Evolutionary conservation across 2,113 vertebrate genomes (phyloP).

Genomic region (Mormoops blainvillei): DNA sequence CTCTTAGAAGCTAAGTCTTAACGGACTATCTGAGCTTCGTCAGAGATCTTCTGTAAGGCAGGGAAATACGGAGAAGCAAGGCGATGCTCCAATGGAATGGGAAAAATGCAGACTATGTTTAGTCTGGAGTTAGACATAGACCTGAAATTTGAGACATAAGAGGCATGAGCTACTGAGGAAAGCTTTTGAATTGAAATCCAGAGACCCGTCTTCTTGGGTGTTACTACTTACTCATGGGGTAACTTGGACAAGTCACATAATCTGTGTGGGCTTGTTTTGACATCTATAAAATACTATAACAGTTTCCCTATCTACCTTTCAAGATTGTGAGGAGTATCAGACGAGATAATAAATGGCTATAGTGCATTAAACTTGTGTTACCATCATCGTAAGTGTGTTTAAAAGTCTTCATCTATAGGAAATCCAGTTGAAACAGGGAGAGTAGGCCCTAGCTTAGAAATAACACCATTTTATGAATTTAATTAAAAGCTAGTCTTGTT

Average conservation of each 20-base stretch:
- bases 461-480: background rate
- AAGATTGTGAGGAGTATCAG: background rate
- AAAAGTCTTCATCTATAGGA: background rate
- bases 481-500: background rate
- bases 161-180: conserved; percentile 1
- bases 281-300: background rate
- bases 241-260: background rate
- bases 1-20: background rate
- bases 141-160: conserved; percentile 51
- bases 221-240: background rate
- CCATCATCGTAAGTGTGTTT: background rate
- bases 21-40: background rate
- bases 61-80: conserved; percentile 7
- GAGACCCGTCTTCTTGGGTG: background rate
- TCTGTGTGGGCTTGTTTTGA: background rate
- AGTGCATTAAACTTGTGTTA: background rate
- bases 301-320: background rate
- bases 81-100: conserved; percentile 58
- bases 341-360: background rate
- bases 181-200: conserved; percentile 7
- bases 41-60: background rate
- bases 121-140: conserved; percentile 64
- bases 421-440: background rate
- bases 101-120: conserved; percentile 71
- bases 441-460: background rate